phyloP scores from a whole-genome alignment of 2,113 vertebrate genomes.

The Ceyx cyanopectus region DNA sequence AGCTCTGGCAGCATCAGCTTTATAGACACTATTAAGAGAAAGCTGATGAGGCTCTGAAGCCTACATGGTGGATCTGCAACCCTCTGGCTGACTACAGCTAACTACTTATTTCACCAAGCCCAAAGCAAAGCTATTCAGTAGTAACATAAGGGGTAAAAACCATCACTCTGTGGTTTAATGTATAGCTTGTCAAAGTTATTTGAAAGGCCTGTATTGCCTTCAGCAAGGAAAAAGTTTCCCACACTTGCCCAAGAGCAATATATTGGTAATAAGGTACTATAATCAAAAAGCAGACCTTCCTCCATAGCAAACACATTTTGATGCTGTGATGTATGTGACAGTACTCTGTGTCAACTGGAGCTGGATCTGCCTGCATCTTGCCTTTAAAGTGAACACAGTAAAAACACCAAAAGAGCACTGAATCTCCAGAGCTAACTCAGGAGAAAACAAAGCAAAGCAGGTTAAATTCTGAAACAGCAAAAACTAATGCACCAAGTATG shows the following conservation, averaged over 20 bases:
- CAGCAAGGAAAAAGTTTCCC: constrained; percentile 23
- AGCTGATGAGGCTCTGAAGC: constrained; percentile 23
- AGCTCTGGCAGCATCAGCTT: constrained; percentile 15
- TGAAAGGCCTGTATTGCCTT: not conserved
- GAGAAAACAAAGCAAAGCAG: not conserved
- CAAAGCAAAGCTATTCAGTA: constrained; percentile 18
- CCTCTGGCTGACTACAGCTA: not conserved
- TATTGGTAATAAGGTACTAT: not conserved
- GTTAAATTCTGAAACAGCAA: not conserved
- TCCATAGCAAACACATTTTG: not conserved
- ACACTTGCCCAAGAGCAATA: not conserved
- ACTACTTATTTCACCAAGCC: constrained; percentile 23
- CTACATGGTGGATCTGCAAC: not conserved
- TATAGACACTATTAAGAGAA: constrained; percentile 19
- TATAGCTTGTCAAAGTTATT: constrained; percentile 5
- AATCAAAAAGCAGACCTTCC: constrained; percentile 39
- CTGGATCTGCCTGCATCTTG: constrained; percentile 11
- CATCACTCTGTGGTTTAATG: not conserved
- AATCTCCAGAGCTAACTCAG: not conserved
- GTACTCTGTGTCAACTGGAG: not conserved
- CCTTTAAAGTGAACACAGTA: not conserved
- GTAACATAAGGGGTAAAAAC: not conserved
- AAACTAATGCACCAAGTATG: not conserved
- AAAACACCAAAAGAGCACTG: not conserved
- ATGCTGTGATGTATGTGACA: not conserved